Evolutionary conservation across 2,113 vertebrate genomes (phyloP).

Genomic region (Saguinus midas): DNA sequence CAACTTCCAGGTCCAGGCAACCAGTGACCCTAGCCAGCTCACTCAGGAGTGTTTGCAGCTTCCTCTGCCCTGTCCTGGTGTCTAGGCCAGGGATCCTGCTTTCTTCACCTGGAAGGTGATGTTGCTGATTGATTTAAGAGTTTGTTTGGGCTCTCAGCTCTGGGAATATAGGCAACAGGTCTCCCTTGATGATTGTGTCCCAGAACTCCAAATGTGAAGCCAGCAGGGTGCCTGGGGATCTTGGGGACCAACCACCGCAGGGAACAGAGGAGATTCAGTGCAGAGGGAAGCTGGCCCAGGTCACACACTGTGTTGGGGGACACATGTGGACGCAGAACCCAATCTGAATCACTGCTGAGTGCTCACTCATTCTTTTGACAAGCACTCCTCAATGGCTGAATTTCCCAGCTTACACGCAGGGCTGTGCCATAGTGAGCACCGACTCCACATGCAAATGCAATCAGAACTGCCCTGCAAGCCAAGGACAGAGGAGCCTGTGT

Average conservation of each 20-base stretch:
- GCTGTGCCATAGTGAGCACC: accelerated
- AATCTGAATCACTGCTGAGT: background rate
- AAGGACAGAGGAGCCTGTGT: too few relatives aligned
- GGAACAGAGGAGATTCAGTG: background rate
- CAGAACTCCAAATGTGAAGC: background rate
- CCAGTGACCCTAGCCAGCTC: background rate
- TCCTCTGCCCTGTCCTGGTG: background rate
- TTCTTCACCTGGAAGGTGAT: background rate
- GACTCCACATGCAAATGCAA: too few relatives aligned
- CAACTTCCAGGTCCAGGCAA: too few relatives aligned
- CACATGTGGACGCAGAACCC: background rate
- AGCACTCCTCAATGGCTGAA: background rate
- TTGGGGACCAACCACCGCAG: accelerated
- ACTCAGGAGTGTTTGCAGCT: too few relatives aligned
- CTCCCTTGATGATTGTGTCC: background rate
- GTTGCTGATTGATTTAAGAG: background rate
- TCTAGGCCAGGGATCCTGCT: too few relatives aligned
- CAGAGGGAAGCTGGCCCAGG: background rate
- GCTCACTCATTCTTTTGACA: background rate
- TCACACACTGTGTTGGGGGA: background rate
- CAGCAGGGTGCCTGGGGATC: too few relatives aligned
- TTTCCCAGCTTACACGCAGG: background rate
- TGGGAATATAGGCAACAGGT: background rate
- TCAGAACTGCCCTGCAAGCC: too few relatives aligned
- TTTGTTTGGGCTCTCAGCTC: background rate